Base-by-base conservation (phyloP, 2,888 invertebrate species). In the Apodemia zela region DNA sequence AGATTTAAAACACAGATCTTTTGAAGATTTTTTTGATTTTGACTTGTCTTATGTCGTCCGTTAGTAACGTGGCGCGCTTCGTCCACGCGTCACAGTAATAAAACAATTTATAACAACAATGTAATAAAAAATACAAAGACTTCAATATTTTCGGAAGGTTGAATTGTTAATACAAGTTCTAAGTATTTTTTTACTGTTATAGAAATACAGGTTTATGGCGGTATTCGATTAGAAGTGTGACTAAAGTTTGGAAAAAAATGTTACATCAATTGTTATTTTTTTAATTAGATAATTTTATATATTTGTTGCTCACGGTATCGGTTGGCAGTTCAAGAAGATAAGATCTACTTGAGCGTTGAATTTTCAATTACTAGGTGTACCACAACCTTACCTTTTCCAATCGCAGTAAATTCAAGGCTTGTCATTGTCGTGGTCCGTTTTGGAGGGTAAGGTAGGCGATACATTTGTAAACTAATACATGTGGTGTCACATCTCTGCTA, bases 131-230 rank as follows among this genome's bases (percentile, higher is more conserved):
- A 80, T 76, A 81, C 73, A 76, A 78, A 17, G 47, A 47, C 47
- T 47, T 47, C 17, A 82, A 83, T 81, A 75, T 85, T 84, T 87
- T 85, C 80, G 76, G 85, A 85, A 87, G 85, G 86, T 84, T 74
- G 61, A 15, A 64, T 63, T 76, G 76, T 78, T 78, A 70, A 70
- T 65, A 51, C 29, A 74, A 71, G 69, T 57, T 68, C 65, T 71
- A 71, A 68, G 69, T 59, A 65, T 65, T 72, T 76, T 78, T 81
- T 79, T 75, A 69, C 65, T 65, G 54, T 67, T 69, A 69, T 13
- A 67, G 66, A 66, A 59, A n/a, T 67, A 64, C 66, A 67, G 58
- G 63, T 72, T 72, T 71, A 67, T 71, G 68, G 65, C 65, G 65
- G 17, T 47, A 18, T 47, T 47, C 10, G 47, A 47, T 51, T 38